Percentiles rank a stretch among this genome's conserved stretches.
Conservation (phyloP, 2,888 invertebrate genomes). For the Meteorus cinctellus region DNA sequence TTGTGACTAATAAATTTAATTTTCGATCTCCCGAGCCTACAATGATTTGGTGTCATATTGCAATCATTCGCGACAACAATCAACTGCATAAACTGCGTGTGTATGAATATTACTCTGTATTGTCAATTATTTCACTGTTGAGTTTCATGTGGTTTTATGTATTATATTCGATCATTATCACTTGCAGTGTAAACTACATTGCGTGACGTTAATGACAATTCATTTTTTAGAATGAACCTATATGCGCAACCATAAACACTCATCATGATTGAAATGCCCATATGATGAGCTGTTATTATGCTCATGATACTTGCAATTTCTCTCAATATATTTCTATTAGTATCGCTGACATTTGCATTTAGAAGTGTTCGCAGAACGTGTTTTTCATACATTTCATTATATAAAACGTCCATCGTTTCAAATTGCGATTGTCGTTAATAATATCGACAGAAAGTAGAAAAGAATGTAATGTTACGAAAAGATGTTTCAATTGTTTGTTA, state of each 20-base stretch:
- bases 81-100: not conserved
- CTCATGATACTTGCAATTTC: not conserved
- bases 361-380: slow-evolving; percentile 35
- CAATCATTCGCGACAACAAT: slow-evolving; percentile 30
- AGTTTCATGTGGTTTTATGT: slow-evolving; percentile 29
- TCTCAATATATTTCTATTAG: not conserved
- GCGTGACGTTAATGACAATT: slow-evolving; percentile 49
- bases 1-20: slow-evolving; percentile 26
- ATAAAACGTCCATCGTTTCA: slow-evolving; percentile 42
- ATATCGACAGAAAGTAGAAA: not conserved
- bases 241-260: no score
- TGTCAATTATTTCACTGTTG: not conserved
- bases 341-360: slow-evolving; percentile 40
- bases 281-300: no score
- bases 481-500: not conserved
- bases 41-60: slow-evolving; percentile 19
- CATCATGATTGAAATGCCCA: no score
- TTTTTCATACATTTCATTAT: slow-evolving; percentile 17
- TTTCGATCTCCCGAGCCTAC: not conserved
- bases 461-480: not conserved
- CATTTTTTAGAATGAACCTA: not conserved
- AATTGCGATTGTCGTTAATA: slow-evolving; percentile 42
- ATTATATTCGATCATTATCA: slow-evolving; percentile 61
- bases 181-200: slow-evolving; percentile 40
- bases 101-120: not conserved